Evolutionary conservation across 2,797 vertebrate genomes (phyloP).

Genomic region (Fringilla coelebs): DNA sequence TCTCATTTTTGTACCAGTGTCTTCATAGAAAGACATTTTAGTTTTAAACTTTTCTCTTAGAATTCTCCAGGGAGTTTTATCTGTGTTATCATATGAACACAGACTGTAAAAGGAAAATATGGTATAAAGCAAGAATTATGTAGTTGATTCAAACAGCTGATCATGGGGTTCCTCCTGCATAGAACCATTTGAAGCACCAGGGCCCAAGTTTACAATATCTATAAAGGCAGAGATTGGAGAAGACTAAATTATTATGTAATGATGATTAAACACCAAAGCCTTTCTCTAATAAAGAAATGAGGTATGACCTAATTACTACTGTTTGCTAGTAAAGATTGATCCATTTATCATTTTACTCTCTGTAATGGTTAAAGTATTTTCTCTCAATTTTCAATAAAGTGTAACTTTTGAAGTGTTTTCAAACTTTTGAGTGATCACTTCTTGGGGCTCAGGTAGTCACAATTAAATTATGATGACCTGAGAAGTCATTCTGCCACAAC

Average conservation of each 20-base stretch:
- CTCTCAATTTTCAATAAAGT: conserved; percentile 29
- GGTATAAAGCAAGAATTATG: not conserved
- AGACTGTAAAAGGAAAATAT: not conserved
- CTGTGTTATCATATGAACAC: not conserved
- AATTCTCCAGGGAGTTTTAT: not conserved
- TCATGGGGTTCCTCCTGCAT: not conserved
- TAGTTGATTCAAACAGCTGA: not conserved
- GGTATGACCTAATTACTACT: conserved; percentile 71
- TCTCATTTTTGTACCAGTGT: not conserved
- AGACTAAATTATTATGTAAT: conserved; percentile 67
- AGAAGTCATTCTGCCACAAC: not conserved
- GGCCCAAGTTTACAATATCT: not conserved
- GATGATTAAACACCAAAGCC: conserved; percentile 71
- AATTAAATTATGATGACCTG: not conserved
- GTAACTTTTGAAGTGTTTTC: conserved; percentile 30
- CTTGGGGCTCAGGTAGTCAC: not conserved
- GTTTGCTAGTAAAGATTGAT: conserved; percentile 69
- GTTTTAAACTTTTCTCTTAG: conserved; percentile 33
- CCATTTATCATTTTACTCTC: conserved; percentile 72
- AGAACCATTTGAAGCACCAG: not conserved
- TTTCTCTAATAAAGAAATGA: conserved; percentile 73
- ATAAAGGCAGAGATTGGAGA: conserved; percentile 21
- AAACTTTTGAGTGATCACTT: not conserved
- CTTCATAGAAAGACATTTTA: conserved; percentile 14
- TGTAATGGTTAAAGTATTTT: conserved; percentile 28